Evolutionary conservation across 2,797 vertebrate genomes (phyloP).

Genomic region (Lepilemur septentrionalis): DNA sequence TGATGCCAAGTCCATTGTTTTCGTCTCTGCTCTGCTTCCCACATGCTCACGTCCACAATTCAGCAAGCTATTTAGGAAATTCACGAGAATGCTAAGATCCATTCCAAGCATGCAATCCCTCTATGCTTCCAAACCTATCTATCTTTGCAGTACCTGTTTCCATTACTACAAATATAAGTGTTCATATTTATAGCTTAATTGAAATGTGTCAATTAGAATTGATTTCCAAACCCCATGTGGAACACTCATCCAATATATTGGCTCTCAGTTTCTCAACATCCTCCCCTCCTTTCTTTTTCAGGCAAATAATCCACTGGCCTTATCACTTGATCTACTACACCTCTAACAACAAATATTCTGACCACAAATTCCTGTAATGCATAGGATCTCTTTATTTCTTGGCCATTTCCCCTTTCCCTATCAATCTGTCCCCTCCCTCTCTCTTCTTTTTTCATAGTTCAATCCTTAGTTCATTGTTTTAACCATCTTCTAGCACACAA

Average conservation of each 20-base stretch:
- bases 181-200: not conserved
- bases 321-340: not conserved
- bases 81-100: not conserved
- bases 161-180: not conserved
- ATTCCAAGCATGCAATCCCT: not conserved
- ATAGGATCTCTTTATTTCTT: not conserved
- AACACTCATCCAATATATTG: not conserved
- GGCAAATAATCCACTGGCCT: not conserved
- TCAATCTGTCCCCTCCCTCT: not conserved
- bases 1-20: not conserved
- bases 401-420: not conserved
- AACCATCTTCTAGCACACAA: not conserved
- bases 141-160: not conserved
- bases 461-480: not conserved
- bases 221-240: not conserved
- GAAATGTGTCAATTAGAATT: not conserved
- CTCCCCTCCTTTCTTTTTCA: not conserved
- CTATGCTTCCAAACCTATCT: not conserved
- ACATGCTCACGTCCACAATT: not conserved
- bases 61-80: not conserved
- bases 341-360: not conserved
- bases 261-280: not conserved
- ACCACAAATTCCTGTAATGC: not conserved
- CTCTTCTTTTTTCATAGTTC: not conserved
- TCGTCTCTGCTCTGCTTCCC: not conserved